Conservation (phyloP, 2,797 vertebrate genomes). For the Nyctalus aviator region DNA sequence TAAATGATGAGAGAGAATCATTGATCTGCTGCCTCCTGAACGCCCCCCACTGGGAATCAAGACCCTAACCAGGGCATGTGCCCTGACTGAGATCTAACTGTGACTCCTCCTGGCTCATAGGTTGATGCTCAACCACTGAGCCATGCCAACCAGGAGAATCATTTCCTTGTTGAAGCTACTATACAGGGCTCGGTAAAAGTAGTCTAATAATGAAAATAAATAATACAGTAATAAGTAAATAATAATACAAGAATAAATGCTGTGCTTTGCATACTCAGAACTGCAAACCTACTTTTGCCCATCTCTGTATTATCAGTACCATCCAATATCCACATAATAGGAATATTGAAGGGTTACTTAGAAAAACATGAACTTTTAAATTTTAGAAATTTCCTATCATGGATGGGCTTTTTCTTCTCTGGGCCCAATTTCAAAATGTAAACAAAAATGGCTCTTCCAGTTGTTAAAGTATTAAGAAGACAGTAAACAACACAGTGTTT, state of each 20-base stretch:
- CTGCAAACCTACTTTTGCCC: neutral
- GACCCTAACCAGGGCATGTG: too few species aligned
- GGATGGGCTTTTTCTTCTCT: neutral
- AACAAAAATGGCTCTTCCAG: conserved; percentile 24
- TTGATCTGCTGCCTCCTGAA: too few species aligned
- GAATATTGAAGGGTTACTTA: neutral
- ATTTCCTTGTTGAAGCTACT: neutral
- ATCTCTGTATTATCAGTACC: neutral
- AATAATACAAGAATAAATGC: neutral
- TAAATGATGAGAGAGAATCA: too few species aligned
- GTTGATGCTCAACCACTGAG: too few species aligned
- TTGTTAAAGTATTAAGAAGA: conserved; percentile 43
- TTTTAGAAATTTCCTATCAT: conserved; percentile 8
- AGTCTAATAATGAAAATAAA: neutral
- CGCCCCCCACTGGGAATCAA: too few species aligned
- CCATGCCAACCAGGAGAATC: neutral
- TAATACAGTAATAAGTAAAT: neutral
- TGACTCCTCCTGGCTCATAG: too few species aligned
- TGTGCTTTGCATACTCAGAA: neutral
- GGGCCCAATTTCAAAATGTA: conserved; percentile 42
- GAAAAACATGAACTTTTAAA: neutral
- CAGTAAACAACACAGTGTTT: neutral
- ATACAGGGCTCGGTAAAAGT: neutral
- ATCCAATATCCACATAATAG: neutral
- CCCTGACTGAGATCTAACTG: too few species aligned